Conservation (phyloP, 2,797 vertebrate species). For the Hirundo rustica region DNA sequence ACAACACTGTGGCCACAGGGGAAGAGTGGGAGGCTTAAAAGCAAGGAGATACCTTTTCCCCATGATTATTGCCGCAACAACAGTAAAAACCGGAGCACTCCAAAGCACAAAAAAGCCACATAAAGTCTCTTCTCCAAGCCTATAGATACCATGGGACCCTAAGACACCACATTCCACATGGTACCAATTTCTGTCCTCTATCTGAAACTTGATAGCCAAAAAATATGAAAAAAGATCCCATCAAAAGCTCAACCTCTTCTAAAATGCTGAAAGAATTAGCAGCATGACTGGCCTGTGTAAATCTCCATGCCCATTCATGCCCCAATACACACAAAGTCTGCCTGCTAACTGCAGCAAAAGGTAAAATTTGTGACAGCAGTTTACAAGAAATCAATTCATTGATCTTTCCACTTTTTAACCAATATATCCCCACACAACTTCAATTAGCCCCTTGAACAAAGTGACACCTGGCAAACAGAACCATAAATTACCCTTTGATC, state of each 20-base stretch:
- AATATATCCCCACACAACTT: constrained; percentile 24
- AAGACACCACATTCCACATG: not conserved
- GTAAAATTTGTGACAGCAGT: constrained; percentile 6
- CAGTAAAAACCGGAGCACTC: not conserved
- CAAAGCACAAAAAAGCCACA: not conserved
- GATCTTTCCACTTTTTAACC: constrained; percentile 27
- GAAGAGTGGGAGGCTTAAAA: not conserved
- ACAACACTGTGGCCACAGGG: not conserved
- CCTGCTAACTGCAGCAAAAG: constrained; percentile 13
- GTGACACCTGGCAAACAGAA: constrained; percentile 40
- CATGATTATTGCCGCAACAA: not conserved
- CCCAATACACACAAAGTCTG: not conserved
- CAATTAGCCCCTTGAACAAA: constrained; percentile 58
- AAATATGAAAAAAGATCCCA: not conserved
- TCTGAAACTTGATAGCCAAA: not conserved
- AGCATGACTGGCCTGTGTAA: not conserved
- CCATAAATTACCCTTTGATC: constrained; percentile 37
- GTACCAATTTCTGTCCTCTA: not conserved
- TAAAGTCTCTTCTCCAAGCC: not conserved
- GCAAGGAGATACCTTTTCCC: not conserved
- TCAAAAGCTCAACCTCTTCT: not conserved
- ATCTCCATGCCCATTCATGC: not conserved
- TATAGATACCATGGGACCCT: not conserved
- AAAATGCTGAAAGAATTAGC: not conserved
- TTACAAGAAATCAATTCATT: constrained; percentile 47